Percentiles rank a stretch among this genome's conserved stretches.
These are phyloP conservation scores for Tetrao urogallus DNA, from an alignment of 2,113 vertebrate species.

Conservation along the genomic window DNA sequence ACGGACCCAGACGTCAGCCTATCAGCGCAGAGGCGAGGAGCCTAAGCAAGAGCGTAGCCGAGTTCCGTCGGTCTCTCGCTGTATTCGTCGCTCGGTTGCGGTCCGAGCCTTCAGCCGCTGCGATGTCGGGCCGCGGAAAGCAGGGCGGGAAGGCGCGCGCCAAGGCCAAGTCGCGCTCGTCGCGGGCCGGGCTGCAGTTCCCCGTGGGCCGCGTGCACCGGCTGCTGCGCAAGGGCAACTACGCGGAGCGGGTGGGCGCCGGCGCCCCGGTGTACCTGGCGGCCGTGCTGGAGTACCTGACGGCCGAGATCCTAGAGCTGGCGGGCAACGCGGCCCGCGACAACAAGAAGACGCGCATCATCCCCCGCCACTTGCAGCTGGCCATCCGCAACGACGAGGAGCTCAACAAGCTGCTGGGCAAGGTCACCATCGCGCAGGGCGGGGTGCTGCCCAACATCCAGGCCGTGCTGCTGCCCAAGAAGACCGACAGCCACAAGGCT, in stretches of 20 bases:
- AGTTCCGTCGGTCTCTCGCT: no score
- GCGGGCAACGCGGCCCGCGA: slow-evolving; percentile 84
- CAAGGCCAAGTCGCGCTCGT: slow-evolving; percentile 64
- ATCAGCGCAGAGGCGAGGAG: no score
- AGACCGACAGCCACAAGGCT: slow-evolving; percentile 46
- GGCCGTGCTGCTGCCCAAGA: no score
- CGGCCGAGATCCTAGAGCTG: slow-evolving; percentile 79
- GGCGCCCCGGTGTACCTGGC: slow-evolving; percentile 90
- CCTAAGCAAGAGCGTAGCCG: no score
- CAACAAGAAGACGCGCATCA: slow-evolving; percentile 93
- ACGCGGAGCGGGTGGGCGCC: slow-evolving; percentile 87
- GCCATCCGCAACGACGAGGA: slow-evolving; percentile 93
- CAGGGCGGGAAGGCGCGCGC: slow-evolving; percentile 47
- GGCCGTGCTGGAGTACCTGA: slow-evolving; percentile 89
- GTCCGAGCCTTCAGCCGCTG: no score
- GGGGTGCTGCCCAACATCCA: slow-evolving; percentile 63
- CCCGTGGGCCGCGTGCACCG: slow-evolving; percentile 88
- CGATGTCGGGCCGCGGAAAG: background rate
- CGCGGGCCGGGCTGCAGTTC: slow-evolving; percentile 77
- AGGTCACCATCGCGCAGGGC: slow-evolving; percentile 93
- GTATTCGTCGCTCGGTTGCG: no score
- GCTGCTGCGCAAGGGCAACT: slow-evolving; percentile 88
- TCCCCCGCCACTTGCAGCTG: slow-evolving; percentile 91
- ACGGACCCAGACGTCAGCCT: no score
- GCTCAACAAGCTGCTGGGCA: slow-evolving; percentile 87